A percentile compares a stretch with the other conserved stretches of the same genome.
phyloP scores from a whole-genome alignment of 1,140 invertebrate species.

The Condylostylus longicornis region DNA sequence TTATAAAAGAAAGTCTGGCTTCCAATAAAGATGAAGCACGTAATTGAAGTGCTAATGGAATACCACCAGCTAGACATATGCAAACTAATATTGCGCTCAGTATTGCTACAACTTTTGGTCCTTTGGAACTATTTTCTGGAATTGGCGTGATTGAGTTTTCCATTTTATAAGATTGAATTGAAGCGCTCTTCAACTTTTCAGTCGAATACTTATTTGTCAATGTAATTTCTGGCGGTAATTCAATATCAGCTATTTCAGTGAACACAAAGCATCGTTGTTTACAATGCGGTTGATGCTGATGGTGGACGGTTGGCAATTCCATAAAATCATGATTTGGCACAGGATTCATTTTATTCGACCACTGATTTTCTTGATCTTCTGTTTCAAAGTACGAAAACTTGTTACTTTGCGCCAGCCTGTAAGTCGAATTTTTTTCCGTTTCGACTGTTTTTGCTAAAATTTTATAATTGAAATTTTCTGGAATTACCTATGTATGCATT shows the following conservation, averaged over 20 bases:
- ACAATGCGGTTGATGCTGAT: constrained; percentile 29
- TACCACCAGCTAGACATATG: constrained; percentile 31
- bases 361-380: too few relatives aligned
- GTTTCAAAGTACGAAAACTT: too few relatives aligned
- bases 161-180: constrained; percentile 16
- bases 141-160: neutral
- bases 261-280: constrained; percentile 32
- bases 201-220: constrained; percentile 26
- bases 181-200: constrained; percentile 25
- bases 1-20: constrained; percentile 40
- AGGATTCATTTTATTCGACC: constrained; percentile 22
- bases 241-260: constrained; percentile 29
- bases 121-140: constrained; percentile 12
- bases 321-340: constrained; percentile 28
- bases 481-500: too few relatives aligned
- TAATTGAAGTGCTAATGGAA: constrained; percentile 40
- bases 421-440: neutral
- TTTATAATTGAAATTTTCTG: too few relatives aligned
- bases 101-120: constrained; percentile 21
- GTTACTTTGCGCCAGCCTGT: too few relatives aligned
- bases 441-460: too few relatives aligned
- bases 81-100: constrained; percentile 21
- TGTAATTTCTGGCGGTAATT: constrained; percentile 28
- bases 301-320: constrained; percentile 22
- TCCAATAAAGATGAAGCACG: constrained; percentile 41